phyloP scores from a whole-genome alignment of 2,113 vertebrate species.

The Sander lucioperca region DNA sequence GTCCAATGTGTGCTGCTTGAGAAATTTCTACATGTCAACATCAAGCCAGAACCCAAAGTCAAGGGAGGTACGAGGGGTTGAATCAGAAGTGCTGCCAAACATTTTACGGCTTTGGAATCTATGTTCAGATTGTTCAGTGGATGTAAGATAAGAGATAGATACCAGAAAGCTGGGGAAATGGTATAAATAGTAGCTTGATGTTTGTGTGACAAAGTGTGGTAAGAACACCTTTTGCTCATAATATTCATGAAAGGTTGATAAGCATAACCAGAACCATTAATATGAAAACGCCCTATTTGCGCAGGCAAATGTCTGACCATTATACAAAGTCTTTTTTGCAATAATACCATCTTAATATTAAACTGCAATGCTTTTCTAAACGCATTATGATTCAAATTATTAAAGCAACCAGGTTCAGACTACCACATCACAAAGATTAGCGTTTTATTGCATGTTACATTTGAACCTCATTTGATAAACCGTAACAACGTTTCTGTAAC shows the following conservation, averaged over 20 bases:
- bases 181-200: slow-evolving; percentile 32
- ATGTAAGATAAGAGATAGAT: slow-evolving; percentile 52
- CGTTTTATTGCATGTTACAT: slow-evolving; percentile 69
- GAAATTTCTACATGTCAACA: slow-evolving; percentile 73
- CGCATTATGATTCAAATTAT: background rate
- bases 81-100: slow-evolving; percentile 61
- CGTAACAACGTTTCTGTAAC: slow-evolving; percentile 65
- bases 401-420: slow-evolving; percentile 18
- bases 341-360: background rate
- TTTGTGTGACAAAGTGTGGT: slow-evolving; percentile 28
- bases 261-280: background rate
- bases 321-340: background rate
- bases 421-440: slow-evolving; percentile 28
- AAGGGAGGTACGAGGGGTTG: slow-evolving; percentile 54
- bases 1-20: slow-evolving; percentile 53
- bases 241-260: background rate
- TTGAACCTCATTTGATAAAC: slow-evolving; percentile 64
- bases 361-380: slow-evolving; percentile 8
- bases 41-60: slow-evolving; percentile 64
- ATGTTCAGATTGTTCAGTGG: slow-evolving; percentile 48
- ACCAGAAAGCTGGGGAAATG: slow-evolving; percentile 35
- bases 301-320: background rate
- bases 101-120: slow-evolving; percentile 61
- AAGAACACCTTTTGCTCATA: slow-evolving; percentile 1
- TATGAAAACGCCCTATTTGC: background rate